Evolutionary conservation across 2,113 vertebrate species (phyloP), one percentile per base, ranked within the genome.

Genomic region (Ornithorhynchus anatinus): DNA sequence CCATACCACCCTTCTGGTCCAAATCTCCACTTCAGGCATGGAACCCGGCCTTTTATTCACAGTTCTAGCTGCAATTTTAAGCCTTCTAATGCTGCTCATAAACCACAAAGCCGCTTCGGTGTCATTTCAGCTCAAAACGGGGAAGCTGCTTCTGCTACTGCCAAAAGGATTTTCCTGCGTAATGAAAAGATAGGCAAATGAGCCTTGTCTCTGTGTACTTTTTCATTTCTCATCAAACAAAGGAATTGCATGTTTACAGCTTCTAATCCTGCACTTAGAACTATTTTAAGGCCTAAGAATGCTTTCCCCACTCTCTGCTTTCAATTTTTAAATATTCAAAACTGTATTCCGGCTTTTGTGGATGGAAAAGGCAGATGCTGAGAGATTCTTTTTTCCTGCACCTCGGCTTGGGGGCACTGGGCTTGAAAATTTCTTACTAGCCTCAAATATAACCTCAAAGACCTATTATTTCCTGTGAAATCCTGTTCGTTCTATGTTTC

Each of bases 221-320:
- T 20, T 42, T 16, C 33, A 32, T 45, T 50, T 79, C 16, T 71
- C 2, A 33, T 45, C 69, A 79, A 75, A 59, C 14, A 64, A 78
- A 56, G 51, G 3, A 5, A 11, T 3, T 42, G 7, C 50, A 43
- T 51, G 3, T 54, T 81, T 64, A 25, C 7, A 19, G 5, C n/a
- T 53, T 74, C 20, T 52, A 32, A 17, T 53, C 70, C 9, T 57
- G 10, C 52, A 53, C 59, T 4, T 47, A 47, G 44, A 51, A 31
- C 2, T n/a, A 29, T 44, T 45, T 3, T 58, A 15, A 74, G 39
- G 25, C 4, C 27, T 29, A 59, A 39, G 8, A 22, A 75, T 58
- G 23, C 72, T 50, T 72, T 42, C 47, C 48, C 67, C 29, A 58
- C 19, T 14, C 69, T 27, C 42, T 5, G 22, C 44, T 47, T 59